Evolutionary conservation across 2,888 invertebrate species (phyloP).

Genomic region (Hirtodrosophila duncani): DNA sequence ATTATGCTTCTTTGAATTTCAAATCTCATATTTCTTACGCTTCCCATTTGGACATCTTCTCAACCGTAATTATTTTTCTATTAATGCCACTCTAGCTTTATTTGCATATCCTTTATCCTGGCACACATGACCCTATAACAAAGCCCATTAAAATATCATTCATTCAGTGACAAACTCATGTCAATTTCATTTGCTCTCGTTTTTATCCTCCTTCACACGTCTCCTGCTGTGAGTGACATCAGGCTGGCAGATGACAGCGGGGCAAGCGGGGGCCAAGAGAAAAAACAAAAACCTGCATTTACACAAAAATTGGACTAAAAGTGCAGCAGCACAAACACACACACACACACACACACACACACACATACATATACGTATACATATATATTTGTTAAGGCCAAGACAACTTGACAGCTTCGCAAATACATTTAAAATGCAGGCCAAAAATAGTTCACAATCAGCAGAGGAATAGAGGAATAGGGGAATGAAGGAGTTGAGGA

Average conservation of each 20-base stretch:
- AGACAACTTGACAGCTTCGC: slow-evolving; percentile 43
- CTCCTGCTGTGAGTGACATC: slow-evolving; percentile 40
- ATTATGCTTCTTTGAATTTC: too few relatives aligned
- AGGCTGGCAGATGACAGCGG: background rate
- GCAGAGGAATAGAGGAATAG: background rate
- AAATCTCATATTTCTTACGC: too few relatives aligned
- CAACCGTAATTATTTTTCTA: too few relatives aligned
- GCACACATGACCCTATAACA: slow-evolving; percentile 7
- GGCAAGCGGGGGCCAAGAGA: slow-evolving; percentile 7
- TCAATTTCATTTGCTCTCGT: slow-evolving; percentile 15
- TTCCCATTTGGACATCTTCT: too few relatives aligned
- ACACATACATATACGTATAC: too few relatives aligned
- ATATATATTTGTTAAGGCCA: slow-evolving; percentile 40
- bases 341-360: too few relatives aligned
- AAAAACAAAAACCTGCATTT: slow-evolving; percentile 37
- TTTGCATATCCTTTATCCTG: background rate
- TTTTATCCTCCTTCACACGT: background rate
- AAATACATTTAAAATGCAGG: slow-evolving; percentile 33
- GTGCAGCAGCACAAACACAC: too few relatives aligned
- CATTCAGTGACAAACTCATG: slow-evolving; percentile 49
- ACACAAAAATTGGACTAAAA: slow-evolving; percentile 16
- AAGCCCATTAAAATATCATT: slow-evolving; percentile 62
- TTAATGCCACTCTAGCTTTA: too few relatives aligned
- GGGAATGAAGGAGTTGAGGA: too few relatives aligned
- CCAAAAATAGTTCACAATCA: slow-evolving; percentile 14